A percentile compares a stretch with the other conserved stretches of the same genome.
phyloP scores from a whole-genome alignment of 2,113 vertebrate genomes.

The Edolisoma coerulescens region DNA sequence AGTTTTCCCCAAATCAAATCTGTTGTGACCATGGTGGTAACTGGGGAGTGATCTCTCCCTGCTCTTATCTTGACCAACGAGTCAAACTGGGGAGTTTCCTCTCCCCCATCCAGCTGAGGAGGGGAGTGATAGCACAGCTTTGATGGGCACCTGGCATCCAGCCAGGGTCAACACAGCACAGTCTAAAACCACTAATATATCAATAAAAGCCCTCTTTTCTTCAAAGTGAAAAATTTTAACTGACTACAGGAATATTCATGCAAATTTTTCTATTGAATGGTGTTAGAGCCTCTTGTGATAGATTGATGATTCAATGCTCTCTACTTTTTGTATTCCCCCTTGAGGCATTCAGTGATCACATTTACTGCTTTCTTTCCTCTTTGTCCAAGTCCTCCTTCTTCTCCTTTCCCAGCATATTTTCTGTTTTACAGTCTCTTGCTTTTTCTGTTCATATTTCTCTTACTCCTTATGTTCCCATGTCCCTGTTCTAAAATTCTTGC shows the following conservation, averaged over 20 bases:
- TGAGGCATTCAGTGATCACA: background rate
- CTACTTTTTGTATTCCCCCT: background rate
- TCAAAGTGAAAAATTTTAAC: background rate
- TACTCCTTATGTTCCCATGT: background rate
- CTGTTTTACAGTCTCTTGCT: background rate
- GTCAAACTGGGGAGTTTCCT: background rate
- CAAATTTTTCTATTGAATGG: background rate
- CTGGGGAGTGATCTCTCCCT: background rate
- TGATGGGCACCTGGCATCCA: background rate
- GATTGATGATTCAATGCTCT: background rate
- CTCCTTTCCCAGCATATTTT: background rate
- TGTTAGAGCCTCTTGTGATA: background rate
- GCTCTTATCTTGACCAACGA: background rate
- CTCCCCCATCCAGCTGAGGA: background rate
- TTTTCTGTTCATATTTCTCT: background rate
- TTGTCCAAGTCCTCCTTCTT: background rate
- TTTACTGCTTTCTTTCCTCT: background rate
- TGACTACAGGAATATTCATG: background rate
- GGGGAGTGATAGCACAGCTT: background rate
- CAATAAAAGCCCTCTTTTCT: background rate
- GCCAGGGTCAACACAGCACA: background rate
- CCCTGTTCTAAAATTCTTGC: background rate
- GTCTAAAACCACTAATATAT: background rate
- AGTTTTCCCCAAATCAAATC: background rate
- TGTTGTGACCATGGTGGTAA: rapidly evolving